phyloP scores from a whole-genome alignment of 2,113 vertebrate species.

The Sinocyclocheilus anshuiensis region DNA sequence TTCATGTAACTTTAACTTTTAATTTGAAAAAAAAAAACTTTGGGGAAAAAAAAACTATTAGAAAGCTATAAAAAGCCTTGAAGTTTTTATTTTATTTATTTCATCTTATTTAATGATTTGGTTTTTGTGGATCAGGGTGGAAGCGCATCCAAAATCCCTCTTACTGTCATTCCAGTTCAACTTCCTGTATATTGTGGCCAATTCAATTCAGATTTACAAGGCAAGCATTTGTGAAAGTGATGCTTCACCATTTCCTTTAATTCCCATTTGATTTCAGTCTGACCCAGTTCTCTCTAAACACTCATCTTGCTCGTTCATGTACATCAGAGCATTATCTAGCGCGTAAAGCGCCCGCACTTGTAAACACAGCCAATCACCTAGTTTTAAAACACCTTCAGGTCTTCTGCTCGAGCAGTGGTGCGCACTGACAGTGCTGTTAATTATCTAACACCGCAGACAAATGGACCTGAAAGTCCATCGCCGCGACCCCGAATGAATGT shows the following conservation, averaged over 20 bases:
- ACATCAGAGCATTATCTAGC: neutral
- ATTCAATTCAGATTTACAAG: neutral
- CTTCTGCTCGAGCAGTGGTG: constrained; percentile 38
- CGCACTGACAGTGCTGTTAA: constrained; percentile 53
- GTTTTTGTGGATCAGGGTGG: neutral
- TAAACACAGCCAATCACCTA: neutral
- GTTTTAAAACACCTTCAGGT: neutral
- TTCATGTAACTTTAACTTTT: neutral
- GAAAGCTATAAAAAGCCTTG: neutral
- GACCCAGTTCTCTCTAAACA: neutral
- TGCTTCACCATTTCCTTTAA: neutral
- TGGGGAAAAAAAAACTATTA: neutral
- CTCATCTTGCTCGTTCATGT: neutral
- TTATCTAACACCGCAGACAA: constrained; percentile 65
- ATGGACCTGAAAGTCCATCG: constrained; percentile 58
- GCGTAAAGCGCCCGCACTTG: neutral
- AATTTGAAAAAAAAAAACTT: neutral
- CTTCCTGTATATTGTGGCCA: neutral
- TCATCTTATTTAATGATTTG: neutral
- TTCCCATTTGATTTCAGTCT: neutral
- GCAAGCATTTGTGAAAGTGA: neutral
- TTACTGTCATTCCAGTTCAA: neutral
- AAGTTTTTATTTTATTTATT: neutral
- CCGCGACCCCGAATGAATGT: constrained; percentile 45
- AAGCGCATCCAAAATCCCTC: neutral